A percentile compares a stretch with the other conserved stretches of the same genome.
phyloP scores from a whole-genome alignment of 2,113 vertebrate genomes.

The Orthonyx spaldingii region DNA sequence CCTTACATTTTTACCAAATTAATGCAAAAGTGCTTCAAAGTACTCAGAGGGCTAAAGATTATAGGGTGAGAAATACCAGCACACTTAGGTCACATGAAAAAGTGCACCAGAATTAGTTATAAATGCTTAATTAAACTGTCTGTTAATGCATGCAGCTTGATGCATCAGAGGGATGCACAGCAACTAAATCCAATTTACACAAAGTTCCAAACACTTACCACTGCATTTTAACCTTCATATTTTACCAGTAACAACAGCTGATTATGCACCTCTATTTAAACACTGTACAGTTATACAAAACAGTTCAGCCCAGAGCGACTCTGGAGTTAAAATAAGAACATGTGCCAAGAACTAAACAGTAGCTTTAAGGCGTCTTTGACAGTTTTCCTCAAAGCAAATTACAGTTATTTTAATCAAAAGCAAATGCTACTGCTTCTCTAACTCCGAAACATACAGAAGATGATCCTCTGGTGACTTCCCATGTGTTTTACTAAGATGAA shows the following conservation, averaged over 20 bases:
- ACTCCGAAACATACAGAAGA: conserved; percentile 93
- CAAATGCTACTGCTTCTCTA: conserved; percentile 95
- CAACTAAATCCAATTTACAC: conserved; percentile 91
- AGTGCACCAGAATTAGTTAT: conserved; percentile 89
- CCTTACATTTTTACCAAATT: conserved; percentile 75
- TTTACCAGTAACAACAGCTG: conserved; percentile 87
- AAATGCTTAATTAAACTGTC: conserved; percentile 93
- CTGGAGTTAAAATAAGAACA: conserved; percentile 83
- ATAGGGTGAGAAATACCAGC: conserved; percentile 84
- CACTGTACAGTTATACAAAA: conserved; percentile 87
- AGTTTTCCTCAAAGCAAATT: conserved; percentile 80
- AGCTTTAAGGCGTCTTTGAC: conserved; percentile 89
- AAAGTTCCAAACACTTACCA: conserved; percentile 93
- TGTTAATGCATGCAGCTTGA: conserved; percentile 96
- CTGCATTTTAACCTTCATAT: conserved; percentile 91
- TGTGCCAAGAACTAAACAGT: conserved; percentile 91
- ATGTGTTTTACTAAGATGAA: conserved; percentile 98
- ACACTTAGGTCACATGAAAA: conserved; percentile 82
- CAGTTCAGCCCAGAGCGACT: conserved; percentile 78
- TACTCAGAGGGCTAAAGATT: conserved; percentile 98
- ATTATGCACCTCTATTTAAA: conserved; percentile 83
- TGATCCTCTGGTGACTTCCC: conserved; percentile 98
- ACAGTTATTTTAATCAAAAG: conserved; percentile 64
- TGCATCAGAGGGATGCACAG: conserved; percentile 85
- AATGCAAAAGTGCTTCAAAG: conserved; percentile 91